Evolutionary conservation across 2,113 vertebrate genomes (phyloP), one percentile per base, ranked within the genome.

Genomic region (Corythaixoides concolor): DNA sequence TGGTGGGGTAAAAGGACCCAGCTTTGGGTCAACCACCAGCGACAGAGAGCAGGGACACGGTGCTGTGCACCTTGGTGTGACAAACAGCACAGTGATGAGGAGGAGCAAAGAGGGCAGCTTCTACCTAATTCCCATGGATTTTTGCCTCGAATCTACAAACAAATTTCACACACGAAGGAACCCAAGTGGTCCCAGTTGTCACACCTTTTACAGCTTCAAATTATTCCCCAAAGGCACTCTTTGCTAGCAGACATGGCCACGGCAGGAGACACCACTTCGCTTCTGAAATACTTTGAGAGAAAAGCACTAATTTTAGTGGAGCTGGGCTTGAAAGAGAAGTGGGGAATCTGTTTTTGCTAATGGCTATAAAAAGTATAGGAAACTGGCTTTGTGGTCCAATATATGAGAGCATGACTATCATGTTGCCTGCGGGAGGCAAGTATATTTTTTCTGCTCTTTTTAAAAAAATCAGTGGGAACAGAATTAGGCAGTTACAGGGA

Each of bases 241-340:
- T 88, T 0, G 0, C 41, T 80, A 56, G 50, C 49, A 81, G 66
- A 70, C 39, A 30, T 0, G 1, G 47, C 35, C 55, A 9, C 0
- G 0, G 41, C n/a, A 76, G 58, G 83, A 80, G 72, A 35, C 30
- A 89, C 30, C 10, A 4, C 35, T 23, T 50, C 2, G 1, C 8
- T 86, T 60, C 49, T 56, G 75, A 85, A 43, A 16, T 59, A 23
- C 43, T 81, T 39, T 15, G 39, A 81, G 53, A 78, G 62, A 47
- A 93, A 77, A 70, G 7, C 35, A 22, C 12, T 59, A 35, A 74
- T 86, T 95, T 90, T 67, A 81, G 73, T 19, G n/a, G 35, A 83
- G 32, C 23, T 3, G 3, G 32, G 58, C 47, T 78, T 79, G 70
- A 92, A 72, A 85, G 47, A 12, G 76, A 86, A 94, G 78, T 18